A percentile compares a stretch with the other conserved stretches of the same genome.
phyloP scores from a whole-genome alignment of 2,113 vertebrate species.

The Saiga tatarica region DNA sequence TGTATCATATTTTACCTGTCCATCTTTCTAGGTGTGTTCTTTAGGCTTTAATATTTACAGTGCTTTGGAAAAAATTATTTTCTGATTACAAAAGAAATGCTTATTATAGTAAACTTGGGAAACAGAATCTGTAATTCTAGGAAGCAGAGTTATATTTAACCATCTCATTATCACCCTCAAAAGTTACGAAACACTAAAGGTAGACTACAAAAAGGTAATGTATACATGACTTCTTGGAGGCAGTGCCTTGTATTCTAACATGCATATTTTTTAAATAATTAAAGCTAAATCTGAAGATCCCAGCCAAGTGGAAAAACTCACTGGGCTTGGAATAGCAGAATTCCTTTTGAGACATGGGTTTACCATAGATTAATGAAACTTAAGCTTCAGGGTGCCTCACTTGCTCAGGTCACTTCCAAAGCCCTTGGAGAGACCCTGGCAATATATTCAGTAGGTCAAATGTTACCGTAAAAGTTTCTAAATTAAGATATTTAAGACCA shows the following conservation, averaged over 20 bases:
- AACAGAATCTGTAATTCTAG: neutral
- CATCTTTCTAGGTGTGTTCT: neutral
- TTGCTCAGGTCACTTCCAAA: neutral
- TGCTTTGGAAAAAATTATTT: neutral
- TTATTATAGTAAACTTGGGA: neutral
- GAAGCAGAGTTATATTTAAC: neutral
- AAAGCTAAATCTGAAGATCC: slow-evolving; percentile 14
- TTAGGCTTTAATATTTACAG: neutral
- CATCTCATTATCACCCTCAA: neutral
- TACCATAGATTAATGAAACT: neutral
- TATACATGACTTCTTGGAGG: neutral
- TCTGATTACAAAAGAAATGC: neutral
- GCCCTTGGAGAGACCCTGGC: neutral
- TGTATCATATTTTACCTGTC: neutral
- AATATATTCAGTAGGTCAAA: neutral
- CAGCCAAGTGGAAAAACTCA: neutral
- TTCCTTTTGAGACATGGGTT: neutral
- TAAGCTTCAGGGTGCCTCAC: neutral
- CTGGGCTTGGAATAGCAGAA: neutral
- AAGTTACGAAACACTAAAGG: neutral
- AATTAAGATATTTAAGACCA: neutral
- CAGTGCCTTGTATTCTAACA: neutral
- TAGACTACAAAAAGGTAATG: neutral
- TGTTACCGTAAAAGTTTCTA: neutral
- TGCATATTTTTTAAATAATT: neutral